Base-by-base conservation (phyloP, 2,113 vertebrate genomes). In the Pao palembangensis region DNA sequence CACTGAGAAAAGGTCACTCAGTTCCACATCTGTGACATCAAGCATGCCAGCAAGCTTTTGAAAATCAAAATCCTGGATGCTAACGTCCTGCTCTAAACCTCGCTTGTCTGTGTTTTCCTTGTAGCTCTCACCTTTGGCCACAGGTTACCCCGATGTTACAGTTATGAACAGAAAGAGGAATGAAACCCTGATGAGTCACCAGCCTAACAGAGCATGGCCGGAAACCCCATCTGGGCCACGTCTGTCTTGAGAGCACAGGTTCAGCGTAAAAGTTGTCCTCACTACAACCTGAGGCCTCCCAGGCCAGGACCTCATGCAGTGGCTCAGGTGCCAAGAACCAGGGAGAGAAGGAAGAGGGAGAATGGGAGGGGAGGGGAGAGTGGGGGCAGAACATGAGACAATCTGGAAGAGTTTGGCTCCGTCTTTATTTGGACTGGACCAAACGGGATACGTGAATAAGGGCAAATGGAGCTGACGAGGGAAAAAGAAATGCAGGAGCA, bases 341-440 rank as follows among this genome's bases (percentile, higher is more conserved):
- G 34, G 3, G 10, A 28, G 50, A 71, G 55, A 64, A 43, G 14
- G 8, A 43, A 11, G 41, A 28, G 25, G 25, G 25, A 28, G 25
- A 28, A 28, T 28, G 25, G 25, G 25, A 17, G 16, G 43, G 16
- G 2, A 20, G 47, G 51, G 56, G 55, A 67, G 43, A 62, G 54
- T 62, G 64, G 51, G 17, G 34, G 52, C 53, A 28, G 47, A 69
- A 78, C 71, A 43, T 62, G 66, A 82, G 73, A 69, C 71, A 64
- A 73, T 69, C 61, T 6, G 50, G 14, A 52, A 61, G 58, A 72
- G 69, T 69, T 42, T n/a, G 51, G 43, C 34, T 69, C 77, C 75
- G 67, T 43, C 56, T 76, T 70, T 85, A 75, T 88, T 87, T 81
- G 73, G 76, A 80, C 76, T 88, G 84, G 87, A 84, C 63, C 51